A percentile compares a stretch with the other conserved stretches of the same genome.
Evolutionary conservation across 2,888 invertebrate species (phyloP).

Genomic region (Lepidocyrtinus sp.): DNA sequence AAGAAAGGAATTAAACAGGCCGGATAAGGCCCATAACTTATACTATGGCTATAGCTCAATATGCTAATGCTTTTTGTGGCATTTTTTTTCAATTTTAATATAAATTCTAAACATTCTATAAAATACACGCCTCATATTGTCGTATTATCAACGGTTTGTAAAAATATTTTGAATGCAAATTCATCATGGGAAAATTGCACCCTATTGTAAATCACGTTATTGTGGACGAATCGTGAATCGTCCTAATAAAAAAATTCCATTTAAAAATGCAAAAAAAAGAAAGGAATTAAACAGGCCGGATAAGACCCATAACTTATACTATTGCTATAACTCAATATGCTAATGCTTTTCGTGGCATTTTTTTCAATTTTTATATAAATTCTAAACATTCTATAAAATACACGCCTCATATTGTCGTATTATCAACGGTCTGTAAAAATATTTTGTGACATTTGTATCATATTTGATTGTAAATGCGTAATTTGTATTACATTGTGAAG

Average conservation of each 20-base stretch:
- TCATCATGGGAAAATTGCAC: slow-evolving; percentile 46
- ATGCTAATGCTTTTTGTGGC: too few relatives aligned
- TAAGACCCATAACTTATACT: too few relatives aligned
- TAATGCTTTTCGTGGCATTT: neutral
- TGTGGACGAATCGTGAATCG: too few relatives aligned
- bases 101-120: too few relatives aligned
- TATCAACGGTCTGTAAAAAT: neutral
- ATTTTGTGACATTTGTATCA: slow-evolving; percentile 8
- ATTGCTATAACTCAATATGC: too few relatives aligned
- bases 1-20: slow-evolving; percentile 53
- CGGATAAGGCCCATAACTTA: slow-evolving; percentile 49
- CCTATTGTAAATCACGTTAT: too few relatives aligned
- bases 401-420: neutral
- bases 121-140: neutral
- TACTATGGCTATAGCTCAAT: too few relatives aligned
- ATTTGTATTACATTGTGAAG: too few relatives aligned
- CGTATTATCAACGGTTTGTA: neutral
- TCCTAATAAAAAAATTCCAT: neutral
- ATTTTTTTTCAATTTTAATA: slow-evolving; percentile 1
- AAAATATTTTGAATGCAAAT: neutral
- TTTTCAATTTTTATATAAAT: too few relatives aligned
- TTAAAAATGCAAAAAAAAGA: slow-evolving; percentile 23
- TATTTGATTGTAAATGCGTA: too few relatives aligned
- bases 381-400: too few relatives aligned
- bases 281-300: slow-evolving; percentile 56